Evolutionary conservation across 2,113 vertebrate species (phyloP).

Genomic region (Strix uralensis): DNA sequence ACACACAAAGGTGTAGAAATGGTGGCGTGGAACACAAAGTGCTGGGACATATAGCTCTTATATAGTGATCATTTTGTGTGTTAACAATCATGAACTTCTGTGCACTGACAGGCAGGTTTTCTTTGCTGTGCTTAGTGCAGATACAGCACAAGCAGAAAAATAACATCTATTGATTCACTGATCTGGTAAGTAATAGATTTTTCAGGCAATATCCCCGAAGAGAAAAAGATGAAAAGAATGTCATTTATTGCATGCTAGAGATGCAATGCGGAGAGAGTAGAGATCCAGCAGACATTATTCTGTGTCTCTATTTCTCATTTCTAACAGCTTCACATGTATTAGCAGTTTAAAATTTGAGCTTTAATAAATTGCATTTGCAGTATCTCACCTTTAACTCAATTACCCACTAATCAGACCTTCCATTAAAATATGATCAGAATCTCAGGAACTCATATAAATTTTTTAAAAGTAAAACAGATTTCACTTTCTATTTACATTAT

Average conservation of each 20-base stretch:
- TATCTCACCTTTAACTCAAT: background rate
- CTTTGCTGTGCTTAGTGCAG: background rate
- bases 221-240: background rate
- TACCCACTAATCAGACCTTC: background rate
- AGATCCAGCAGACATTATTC: background rate
- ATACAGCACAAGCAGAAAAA: background rate
- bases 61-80: background rate
- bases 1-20: background rate
- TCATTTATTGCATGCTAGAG: background rate
- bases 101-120: background rate
- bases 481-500: background rate
- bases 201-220: background rate
- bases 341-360: background rate
- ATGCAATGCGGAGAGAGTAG: background rate
- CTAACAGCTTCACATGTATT: background rate
- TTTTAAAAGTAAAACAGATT: background rate
- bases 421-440: background rate
- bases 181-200: background rate
- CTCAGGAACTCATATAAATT: background rate
- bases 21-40: background rate
- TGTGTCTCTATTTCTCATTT: background rate
- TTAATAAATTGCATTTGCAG: background rate
- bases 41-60: background rate
- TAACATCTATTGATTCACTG: background rate
- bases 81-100: fast-evolving